Conservation (phyloP, 2,888 invertebrate species). For the Campoletis raptor region DNA sequence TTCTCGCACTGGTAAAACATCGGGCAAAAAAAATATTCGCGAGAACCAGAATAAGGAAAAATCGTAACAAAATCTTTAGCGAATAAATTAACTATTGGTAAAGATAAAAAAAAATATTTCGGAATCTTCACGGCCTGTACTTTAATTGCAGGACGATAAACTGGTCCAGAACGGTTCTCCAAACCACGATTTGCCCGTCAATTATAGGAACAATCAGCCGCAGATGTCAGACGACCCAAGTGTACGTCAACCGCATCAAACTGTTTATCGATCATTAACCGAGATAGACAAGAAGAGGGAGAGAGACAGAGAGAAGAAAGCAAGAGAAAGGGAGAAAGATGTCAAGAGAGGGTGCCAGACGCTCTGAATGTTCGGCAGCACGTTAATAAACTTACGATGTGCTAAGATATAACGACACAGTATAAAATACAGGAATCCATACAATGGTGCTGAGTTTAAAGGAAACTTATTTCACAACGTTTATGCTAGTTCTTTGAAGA, state of each 20-base stretch:
- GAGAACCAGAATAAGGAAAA: neutral
- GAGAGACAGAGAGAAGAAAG: neutral
- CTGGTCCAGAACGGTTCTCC: neutral
- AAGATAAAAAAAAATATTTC: neutral
- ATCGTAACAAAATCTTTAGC: neutral
- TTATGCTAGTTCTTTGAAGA: neutral
- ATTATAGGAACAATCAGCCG: neutral
- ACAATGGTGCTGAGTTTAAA: neutral
- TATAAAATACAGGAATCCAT: neutral
- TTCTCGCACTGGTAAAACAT: neutral
- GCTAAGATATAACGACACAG: neutral
- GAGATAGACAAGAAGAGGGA: neutral
- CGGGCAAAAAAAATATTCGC: neutral
- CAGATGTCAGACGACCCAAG: neutral
- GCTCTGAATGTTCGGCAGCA: neutral
- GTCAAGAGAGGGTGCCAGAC: neutral
- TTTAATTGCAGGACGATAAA: neutral
- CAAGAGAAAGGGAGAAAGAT: neutral
- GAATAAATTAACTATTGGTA: neutral
- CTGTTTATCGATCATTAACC: constrained; percentile 10
- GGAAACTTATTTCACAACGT: neutral
- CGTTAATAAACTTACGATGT: constrained; percentile 3
- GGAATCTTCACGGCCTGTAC: neutral
- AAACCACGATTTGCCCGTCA: neutral
- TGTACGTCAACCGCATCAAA: constrained; percentile 1